These are phyloP conservation scores for Ptilorrhoa leucosticta DNA, from an alignment of 2,113 vertebrate genomes.

Conservation along the genomic window DNA sequence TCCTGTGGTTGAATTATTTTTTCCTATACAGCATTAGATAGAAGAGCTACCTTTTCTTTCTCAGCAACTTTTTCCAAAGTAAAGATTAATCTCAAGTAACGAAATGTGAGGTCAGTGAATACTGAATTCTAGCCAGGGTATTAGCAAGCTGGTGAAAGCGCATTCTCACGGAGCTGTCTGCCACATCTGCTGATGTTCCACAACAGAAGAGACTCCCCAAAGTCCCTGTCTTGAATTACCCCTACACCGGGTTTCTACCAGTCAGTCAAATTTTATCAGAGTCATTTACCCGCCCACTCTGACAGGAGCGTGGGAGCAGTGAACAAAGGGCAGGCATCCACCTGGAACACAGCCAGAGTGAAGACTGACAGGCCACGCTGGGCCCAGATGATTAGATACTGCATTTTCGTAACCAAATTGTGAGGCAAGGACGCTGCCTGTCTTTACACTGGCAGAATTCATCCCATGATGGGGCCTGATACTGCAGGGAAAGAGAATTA, in stretches of 20 bases:
- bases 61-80: background rate
- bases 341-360: background rate
- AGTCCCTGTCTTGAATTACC: conserved; percentile 23
- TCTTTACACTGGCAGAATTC: background rate
- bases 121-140: background rate
- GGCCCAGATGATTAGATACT: background rate
- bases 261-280: conserved; percentile 35
- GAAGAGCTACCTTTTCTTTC: background rate
- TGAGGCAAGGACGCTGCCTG: background rate
- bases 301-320: background rate
- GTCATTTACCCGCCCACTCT: background rate
- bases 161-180: background rate
- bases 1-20: background rate
- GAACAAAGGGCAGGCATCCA: background rate
- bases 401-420: background rate
- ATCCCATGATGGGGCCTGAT: background rate
- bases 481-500: background rate
- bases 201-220: background rate
- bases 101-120: conserved; percentile 10
- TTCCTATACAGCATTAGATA: background rate
- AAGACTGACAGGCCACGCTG: background rate
- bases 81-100: background rate
- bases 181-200: background rate
- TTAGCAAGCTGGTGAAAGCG: conserved; percentile 19
- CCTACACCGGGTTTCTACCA: background rate